Percentiles rank a stretch among this genome's conserved stretches.
Evolutionary conservation across 2,888 invertebrate genomes (phyloP).

Genomic region (Chymomyza fuscimana): DNA sequence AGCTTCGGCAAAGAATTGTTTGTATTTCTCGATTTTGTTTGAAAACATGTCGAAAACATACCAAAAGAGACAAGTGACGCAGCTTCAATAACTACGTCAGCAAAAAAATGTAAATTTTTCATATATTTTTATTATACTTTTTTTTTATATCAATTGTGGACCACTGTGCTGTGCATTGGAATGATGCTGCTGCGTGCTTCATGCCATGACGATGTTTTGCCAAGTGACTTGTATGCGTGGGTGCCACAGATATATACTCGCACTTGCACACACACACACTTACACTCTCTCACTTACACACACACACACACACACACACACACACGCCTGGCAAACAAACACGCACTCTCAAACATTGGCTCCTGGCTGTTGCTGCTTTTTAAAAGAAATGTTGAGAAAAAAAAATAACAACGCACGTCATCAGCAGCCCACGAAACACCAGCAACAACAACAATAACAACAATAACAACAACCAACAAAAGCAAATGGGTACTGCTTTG

Average conservation of each 20-base stretch:
- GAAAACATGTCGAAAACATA: too few species aligned
- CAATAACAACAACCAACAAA: not conserved
- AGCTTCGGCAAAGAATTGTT: too few species aligned
- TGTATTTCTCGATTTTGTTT: too few species aligned
- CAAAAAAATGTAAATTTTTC: not conserved
- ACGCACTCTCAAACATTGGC: not conserved
- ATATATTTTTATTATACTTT: not conserved
- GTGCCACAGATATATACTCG: not conserved
- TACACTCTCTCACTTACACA: not conserved
- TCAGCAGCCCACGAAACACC: not conserved
- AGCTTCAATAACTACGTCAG: too few species aligned
- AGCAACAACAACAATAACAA: not conserved
- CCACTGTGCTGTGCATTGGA: not conserved
- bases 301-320: not conserved
- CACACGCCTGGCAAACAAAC: not conserved
- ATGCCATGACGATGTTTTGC: not conserved
- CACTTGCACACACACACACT: not conserved
- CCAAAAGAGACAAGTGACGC: too few species aligned
- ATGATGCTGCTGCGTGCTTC: slow-evolving; percentile 4
- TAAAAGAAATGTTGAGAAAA: not conserved
- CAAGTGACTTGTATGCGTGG: slow-evolving; percentile 6
- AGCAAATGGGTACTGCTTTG: not conserved
- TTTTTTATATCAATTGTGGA: not conserved
- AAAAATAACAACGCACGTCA: not conserved
- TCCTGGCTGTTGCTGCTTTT: not conserved